Evolutionary conservation across 2,888 invertebrate genomes (phyloP), one percentile per base, ranked within the genome.

Genomic region (Mesorhabditis spiculigera): DNA sequence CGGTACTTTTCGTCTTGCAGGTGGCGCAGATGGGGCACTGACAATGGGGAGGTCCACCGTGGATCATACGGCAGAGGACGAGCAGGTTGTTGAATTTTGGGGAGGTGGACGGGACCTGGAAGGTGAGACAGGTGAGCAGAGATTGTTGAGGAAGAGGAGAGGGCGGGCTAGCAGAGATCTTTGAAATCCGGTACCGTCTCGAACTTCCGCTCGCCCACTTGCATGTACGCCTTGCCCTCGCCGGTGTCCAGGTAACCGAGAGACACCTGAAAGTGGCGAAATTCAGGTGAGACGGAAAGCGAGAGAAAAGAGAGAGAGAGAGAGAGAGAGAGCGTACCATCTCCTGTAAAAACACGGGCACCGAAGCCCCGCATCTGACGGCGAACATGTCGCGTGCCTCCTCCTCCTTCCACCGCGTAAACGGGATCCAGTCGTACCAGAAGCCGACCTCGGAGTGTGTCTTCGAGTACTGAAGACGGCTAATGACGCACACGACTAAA

Each of bases 341-440:
- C 41, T 76, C 76, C 8, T 58, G 68, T 72, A 71, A 76, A 66
- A 72, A 76, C 10, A 71, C 72, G 10, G 74, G 71, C 8, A 67
- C 67, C 62, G 71, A 69, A 62, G 63, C 64, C 13, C 73, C 73
- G 62, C 76, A 75, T 42, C 75, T 69, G 41, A 75, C 76, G 66
- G 70, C 65, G 41, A 71, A 67, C 63, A 72, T 43, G 65, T 69
- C 5, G 69, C 71, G 45, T 68, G 68, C 5, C 43, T 68, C 63
- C 42, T 43, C 42, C 43, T 63, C 63, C 71, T 74, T 50, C 70
- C 66, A 73, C 66, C 16, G 70, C 45, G 66, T 65, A 69, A 45
- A 43, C 4, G 44, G 45, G 8, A 74, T 68, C 76, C 76, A 73
- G 43, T 76, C 76, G 68, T 76, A 76, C 68, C 66, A 71, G 66